Percentiles rank a stretch among this genome's conserved stretches.
phyloP scores from a whole-genome alignment of 2,888 invertebrate species.

The Thyatira batis region DNA sequence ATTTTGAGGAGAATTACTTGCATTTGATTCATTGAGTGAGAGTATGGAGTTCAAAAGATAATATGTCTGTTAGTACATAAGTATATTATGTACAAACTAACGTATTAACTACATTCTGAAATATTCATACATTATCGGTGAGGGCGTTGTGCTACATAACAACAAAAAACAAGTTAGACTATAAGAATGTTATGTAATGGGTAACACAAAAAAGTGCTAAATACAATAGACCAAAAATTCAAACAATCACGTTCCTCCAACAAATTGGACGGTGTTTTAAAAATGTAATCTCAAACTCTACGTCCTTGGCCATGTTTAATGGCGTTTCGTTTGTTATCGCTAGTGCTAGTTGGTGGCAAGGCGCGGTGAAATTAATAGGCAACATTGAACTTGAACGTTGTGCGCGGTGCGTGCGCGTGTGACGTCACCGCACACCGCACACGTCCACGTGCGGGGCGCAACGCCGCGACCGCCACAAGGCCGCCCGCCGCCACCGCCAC shows the following conservation, averaged over 20 bases:
- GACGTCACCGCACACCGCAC: constrained; percentile 58
- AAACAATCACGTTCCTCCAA: not conserved
- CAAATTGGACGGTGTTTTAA: not conserved
- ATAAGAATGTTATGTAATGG: too few species aligned
- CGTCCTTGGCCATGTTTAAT: constrained; percentile 1
- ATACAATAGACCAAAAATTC: not conserved
- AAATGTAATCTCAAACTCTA: not conserved
- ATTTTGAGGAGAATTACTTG: too few species aligned
- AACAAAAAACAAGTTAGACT: too few species aligned
- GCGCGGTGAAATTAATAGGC: constrained; percentile 67
- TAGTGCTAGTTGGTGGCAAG: constrained; percentile 45
- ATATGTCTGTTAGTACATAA: too few species aligned
- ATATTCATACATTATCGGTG: too few species aligned
- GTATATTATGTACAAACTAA: too few species aligned
- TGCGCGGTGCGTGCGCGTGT: constrained; percentile 57
- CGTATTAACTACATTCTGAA: too few species aligned
- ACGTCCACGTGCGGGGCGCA: constrained; percentile 47
- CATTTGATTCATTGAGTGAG: too few species aligned
- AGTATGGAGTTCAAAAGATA: too few species aligned
- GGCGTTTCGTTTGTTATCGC: constrained; percentile 7
- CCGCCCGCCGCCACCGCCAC: constrained; percentile 41
- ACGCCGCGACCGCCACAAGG: constrained; percentile 38
- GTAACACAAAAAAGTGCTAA: too few species aligned
- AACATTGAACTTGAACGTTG: constrained; percentile 79
- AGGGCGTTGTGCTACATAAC: too few species aligned